Evolutionary conservation across 2,113 vertebrate genomes (phyloP).

Genomic region (Otus sunia): DNA sequence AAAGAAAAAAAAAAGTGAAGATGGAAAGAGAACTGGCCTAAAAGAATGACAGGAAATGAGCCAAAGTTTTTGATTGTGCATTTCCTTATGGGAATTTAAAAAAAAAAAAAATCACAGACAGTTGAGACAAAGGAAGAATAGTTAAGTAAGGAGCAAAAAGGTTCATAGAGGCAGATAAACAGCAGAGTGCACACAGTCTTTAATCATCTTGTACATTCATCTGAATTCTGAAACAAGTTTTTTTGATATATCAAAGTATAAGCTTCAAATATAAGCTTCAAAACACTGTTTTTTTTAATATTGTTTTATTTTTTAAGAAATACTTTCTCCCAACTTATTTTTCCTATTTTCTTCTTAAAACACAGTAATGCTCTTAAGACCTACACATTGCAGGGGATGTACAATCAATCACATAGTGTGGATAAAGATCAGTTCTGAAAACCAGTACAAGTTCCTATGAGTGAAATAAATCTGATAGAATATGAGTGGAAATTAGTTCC

Average conservation of each 20-base stretch:
- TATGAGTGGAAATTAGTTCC: background rate
- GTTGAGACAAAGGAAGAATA: background rate
- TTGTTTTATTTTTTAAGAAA: conserved; percentile 46
- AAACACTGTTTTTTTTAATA: background rate
- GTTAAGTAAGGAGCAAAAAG: background rate
- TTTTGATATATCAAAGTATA: background rate
- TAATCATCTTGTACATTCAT: background rate
- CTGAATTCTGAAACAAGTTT: background rate
- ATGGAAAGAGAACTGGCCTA: background rate
- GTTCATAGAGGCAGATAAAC: background rate
- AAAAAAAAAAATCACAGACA: background rate
- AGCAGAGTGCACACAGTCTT: background rate
- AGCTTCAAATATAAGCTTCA: background rate
- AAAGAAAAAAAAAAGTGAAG: background rate
- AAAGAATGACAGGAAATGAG: background rate
- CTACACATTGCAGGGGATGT: background rate
- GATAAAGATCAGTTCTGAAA: background rate
- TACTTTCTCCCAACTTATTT: background rate
- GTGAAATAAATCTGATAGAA: background rate
- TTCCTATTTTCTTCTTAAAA: conserved; percentile 13
- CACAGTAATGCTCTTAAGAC: background rate
- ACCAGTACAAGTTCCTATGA: background rate
- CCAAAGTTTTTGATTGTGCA: background rate
- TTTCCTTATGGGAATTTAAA: background rate
- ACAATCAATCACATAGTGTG: background rate